phyloP scores from a whole-genome alignment of 2,113 vertebrate genomes.

The Lepus timidus region DNA sequence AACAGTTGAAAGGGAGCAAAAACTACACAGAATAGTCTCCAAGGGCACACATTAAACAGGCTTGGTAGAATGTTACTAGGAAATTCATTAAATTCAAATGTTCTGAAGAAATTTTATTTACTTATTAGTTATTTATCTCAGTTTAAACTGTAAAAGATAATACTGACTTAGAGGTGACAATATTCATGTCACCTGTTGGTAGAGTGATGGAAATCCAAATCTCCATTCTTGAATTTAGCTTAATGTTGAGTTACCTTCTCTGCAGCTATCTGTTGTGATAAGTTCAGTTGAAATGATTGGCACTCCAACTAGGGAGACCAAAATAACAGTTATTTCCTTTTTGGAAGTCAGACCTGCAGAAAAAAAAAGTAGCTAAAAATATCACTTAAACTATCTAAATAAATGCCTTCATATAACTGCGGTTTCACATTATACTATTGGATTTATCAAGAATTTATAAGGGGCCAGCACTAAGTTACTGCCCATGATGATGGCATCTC shows the following conservation, averaged over 20 bases:
- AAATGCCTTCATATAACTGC: background rate
- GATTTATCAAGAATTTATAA: background rate
- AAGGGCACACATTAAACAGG: conserved; percentile 53
- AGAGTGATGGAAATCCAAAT: background rate
- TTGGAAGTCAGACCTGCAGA: background rate
- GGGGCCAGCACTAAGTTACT: background rate
- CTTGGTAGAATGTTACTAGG: conserved; percentile 6
- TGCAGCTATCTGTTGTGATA: background rate
- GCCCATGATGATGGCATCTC: too few species aligned
- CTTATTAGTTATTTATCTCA: conserved; percentile 58
- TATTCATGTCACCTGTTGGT: background rate
- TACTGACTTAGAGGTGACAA: background rate
- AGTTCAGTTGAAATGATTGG: background rate
- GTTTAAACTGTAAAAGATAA: conserved; percentile 17
- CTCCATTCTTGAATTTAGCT: background rate
- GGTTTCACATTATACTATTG: background rate
- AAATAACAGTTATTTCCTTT: background rate
- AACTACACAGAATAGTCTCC: background rate
- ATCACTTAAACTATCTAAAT: background rate
- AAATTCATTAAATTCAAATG: conserved; percentile 63
- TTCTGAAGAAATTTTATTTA: conserved; percentile 37
- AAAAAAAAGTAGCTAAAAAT: conserved; percentile 3
- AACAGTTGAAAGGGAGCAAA: conserved; percentile 43
- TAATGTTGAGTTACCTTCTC: background rate
- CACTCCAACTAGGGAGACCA: background rate